Conservation (phyloP, 2,888 invertebrate genomes). For the Agriotes lineatus region DNA sequence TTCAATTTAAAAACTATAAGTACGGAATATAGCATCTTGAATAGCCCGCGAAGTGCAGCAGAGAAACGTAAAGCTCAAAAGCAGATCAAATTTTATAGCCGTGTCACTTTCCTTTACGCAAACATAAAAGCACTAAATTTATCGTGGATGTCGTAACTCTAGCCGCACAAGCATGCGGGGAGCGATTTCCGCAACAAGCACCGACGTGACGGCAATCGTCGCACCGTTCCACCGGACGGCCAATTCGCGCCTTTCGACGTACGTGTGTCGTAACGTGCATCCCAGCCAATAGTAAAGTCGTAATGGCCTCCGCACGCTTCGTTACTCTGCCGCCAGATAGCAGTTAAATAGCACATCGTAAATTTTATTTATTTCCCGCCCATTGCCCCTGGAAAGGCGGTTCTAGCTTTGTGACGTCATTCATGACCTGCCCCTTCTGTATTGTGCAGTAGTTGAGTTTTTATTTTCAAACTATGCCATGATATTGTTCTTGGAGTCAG, state of each 20-base stretch:
- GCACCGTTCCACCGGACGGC: slow-evolving; percentile 35
- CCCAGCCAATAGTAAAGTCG: slow-evolving; percentile 71
- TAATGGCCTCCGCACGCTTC: slow-evolving; percentile 72
- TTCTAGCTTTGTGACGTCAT: slow-evolving; percentile 67
- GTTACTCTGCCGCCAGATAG: slow-evolving; percentile 70
- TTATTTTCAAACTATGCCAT: slow-evolving; percentile 38
- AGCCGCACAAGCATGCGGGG: slow-evolving; percentile 54
- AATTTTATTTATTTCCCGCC: slow-evolving; percentile 71
- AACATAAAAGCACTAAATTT: slow-evolving; percentile 47
- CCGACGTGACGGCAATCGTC: slow-evolving; percentile 57
- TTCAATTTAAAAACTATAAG: slow-evolving; percentile 33
- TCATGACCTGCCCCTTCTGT: slow-evolving; percentile 56
- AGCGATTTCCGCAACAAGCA: slow-evolving; percentile 64
- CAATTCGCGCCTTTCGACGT: slow-evolving; percentile 43
- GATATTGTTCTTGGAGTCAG: slow-evolving; percentile 25
- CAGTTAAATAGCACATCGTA: slow-evolving; percentile 69
- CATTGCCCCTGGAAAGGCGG: slow-evolving; percentile 71
- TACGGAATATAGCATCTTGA: slow-evolving; percentile 60
- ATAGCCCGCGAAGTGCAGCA: slow-evolving; percentile 63
- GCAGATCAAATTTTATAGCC: slow-evolving; percentile 45
- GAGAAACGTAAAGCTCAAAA: slow-evolving; percentile 45
- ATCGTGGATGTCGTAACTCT: slow-evolving; percentile 60
- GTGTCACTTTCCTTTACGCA: slow-evolving; percentile 48
- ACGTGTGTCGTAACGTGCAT: slow-evolving; percentile 52
- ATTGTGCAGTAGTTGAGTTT: slow-evolving; percentile 31